phyloP scores from a whole-genome alignment of 2,113 vertebrate species.

The Spheniscus mendiculus region DNA sequence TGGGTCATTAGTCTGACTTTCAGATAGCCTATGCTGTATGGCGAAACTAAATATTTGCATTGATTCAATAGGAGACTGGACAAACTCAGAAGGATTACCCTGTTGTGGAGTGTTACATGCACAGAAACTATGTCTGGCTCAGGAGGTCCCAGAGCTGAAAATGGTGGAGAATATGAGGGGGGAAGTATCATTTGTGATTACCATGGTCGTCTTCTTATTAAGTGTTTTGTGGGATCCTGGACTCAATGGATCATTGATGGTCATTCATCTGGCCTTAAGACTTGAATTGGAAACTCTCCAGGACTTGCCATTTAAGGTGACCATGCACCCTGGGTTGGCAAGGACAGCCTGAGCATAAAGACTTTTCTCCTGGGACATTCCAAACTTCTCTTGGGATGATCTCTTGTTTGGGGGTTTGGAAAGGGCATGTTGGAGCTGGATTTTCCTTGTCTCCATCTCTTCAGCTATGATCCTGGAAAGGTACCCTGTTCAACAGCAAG shows the following conservation, averaged over 20 bases:
- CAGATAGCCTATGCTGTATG: not conserved
- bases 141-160: not conserved
- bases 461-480: not conserved
- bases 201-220: not conserved
- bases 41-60: not conserved
- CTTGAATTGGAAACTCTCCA: not conserved
- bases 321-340: not conserved
- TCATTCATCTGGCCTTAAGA: not conserved
- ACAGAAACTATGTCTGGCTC: not conserved
- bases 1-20: not conserved
- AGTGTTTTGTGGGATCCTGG: not conserved
- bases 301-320: not conserved
- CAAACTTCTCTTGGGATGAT: not conserved
- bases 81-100: not conserved
- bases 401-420: not conserved
- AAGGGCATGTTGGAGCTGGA: fast-evolving
- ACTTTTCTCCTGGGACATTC: not conserved
- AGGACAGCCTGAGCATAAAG: not conserved
- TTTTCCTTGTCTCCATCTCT: not conserved
- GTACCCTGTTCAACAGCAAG: not conserved
- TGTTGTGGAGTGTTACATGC: not conserved
- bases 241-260: not conserved
- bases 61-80: not conserved
- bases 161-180: not conserved
- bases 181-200: not conserved